Evolutionary conservation across 2,888 invertebrate species (phyloP).

Genomic region (Gryllus longicercus): DNA sequence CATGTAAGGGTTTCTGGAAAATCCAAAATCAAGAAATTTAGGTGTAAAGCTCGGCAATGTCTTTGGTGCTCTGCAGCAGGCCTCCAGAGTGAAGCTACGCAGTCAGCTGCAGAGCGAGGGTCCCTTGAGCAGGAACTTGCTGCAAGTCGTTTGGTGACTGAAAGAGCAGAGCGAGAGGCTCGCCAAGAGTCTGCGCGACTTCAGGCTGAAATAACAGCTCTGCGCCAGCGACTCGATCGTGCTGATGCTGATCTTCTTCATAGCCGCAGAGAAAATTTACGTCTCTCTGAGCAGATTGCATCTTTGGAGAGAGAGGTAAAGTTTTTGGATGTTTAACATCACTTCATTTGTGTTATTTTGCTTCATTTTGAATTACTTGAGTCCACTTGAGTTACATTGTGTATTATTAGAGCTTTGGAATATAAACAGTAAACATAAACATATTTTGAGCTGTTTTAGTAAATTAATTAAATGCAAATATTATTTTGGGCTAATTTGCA

Average conservation of each 20-base stretch:
- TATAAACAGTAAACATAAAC: neutral
- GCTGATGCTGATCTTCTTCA: conserved; percentile 78
- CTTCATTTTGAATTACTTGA: no score
- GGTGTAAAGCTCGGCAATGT: conserved; percentile 19
- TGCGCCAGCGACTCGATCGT: conserved; percentile 72
- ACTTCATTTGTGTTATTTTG: conserved; percentile 5
- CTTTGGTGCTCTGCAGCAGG: conserved; percentile 53
- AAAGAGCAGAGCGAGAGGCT: conserved; percentile 69
- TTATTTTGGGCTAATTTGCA: no score
- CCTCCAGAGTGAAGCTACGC: conserved; percentile 72
- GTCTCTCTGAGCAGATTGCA: conserved; percentile 73
- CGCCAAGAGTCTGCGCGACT: conserved; percentile 72
- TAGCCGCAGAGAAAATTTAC: conserved; percentile 73
- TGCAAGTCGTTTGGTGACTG: conserved; percentile 58
- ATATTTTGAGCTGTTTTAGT: neutral
- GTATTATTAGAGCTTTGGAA: neutral
- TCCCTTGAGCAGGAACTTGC: conserved; percentile 77
- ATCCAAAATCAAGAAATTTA: neutral
- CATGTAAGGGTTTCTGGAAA: no score
- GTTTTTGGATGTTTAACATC: conserved; percentile 18
- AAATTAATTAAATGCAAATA: no score
- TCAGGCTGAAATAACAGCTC: conserved; percentile 69
- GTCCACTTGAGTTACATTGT: neutral
- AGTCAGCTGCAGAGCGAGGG: conserved; percentile 72
- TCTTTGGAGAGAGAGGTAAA: conserved; percentile 76